phyloP scores from a whole-genome alignment of 2,113 vertebrate genomes.

The Hydrolagus affinis region DNA sequence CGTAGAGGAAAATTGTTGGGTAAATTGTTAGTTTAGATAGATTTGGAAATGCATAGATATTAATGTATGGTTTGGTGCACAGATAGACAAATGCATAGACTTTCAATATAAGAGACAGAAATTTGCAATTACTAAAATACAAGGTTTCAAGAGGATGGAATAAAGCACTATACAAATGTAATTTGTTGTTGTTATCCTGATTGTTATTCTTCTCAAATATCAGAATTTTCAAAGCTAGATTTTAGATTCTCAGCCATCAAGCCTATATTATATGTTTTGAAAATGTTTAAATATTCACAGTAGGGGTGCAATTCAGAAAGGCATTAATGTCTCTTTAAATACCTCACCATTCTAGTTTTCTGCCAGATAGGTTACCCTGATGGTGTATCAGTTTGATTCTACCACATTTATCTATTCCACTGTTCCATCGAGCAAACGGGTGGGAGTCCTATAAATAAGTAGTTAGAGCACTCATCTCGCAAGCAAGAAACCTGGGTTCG shows the following conservation, averaged over 20 bases:
- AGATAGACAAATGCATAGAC: background rate
- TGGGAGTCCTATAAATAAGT: background rate
- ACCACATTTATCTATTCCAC: background rate
- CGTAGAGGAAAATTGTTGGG: no score
- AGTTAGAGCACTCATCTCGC: no score
- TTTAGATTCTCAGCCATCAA: no score
- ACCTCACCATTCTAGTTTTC: background rate
- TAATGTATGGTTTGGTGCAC: background rate
- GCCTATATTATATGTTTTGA: background rate
- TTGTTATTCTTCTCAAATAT: no score
- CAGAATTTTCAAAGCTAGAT: no score
- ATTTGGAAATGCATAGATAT: background rate
- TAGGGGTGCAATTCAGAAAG: background rate
- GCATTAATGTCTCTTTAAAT: background rate
- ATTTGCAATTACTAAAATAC: background rate
- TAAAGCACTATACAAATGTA: no score
- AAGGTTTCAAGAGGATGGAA: background rate
- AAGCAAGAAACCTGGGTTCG: no score
- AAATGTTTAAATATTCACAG: background rate
- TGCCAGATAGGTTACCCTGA: background rate
- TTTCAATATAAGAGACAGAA: background rate
- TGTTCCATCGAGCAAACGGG: background rate
- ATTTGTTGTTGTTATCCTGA: no score
- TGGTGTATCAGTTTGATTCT: background rate
- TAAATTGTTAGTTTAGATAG: background rate